phyloP scores from a whole-genome alignment of 2,113 vertebrate species.

The Sebastes fasciatus region DNA sequence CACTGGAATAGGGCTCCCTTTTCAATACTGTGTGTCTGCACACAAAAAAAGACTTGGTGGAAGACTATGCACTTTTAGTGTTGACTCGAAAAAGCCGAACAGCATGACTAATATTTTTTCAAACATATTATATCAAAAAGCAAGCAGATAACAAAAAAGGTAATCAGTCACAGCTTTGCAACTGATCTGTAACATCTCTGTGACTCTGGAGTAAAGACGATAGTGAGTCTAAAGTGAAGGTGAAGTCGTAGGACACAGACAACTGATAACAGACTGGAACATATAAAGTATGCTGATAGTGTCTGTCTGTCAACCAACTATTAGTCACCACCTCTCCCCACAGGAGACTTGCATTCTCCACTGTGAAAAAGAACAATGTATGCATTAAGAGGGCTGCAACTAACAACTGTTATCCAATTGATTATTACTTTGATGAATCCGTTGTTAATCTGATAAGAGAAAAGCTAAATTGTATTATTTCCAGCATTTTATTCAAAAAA shows the following conservation, averaged over 20 bases:
- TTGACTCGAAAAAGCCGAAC: neutral
- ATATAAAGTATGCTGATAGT: neutral
- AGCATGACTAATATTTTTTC: neutral
- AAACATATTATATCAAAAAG: slow-evolving; percentile 2
- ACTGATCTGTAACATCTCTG: neutral
- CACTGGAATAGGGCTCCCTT: neutral
- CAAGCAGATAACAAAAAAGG: neutral
- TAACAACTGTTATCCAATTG: neutral
- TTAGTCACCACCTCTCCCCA: neutral
- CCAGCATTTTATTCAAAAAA: too few relatives aligned
- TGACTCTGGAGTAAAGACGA: neutral
- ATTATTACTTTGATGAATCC: neutral
- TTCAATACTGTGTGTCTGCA: neutral
- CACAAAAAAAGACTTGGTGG: neutral
- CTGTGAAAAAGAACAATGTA: neutral
- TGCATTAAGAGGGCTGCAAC: neutral
- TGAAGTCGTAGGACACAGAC: neutral
- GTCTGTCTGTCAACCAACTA: neutral
- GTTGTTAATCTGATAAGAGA: neutral
- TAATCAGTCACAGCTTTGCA: slow-evolving; percentile 1
- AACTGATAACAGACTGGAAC: neutral
- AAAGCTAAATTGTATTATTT: too few relatives aligned
- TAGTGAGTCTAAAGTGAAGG: neutral
- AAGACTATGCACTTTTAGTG: neutral
- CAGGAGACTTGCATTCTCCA: neutral